Evolutionary conservation across 1,140 invertebrate species (phyloP).

Genomic region (Drosophila pachea): DNA sequence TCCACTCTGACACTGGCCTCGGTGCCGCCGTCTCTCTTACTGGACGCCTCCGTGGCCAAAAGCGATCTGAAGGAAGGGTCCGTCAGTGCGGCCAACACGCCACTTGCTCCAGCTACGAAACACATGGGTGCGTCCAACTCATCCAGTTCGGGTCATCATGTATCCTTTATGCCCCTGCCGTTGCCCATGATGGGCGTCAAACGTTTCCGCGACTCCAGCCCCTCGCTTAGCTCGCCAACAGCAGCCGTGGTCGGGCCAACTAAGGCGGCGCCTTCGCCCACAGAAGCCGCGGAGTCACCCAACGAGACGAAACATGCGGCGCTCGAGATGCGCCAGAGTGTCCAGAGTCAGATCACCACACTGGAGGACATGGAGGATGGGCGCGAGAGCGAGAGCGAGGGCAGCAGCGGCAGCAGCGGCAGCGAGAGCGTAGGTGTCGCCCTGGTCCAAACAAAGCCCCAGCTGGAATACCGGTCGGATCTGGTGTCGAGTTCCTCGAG

Average conservation of each 20-base stretch:
- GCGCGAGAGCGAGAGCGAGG: conserved; percentile 27
- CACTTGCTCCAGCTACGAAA: conserved; percentile 51
- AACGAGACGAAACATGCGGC: conserved; percentile 39
- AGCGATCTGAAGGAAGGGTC: conserved; percentile 29
- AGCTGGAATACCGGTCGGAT: conserved; percentile 53
- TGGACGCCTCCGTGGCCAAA: conserved; percentile 30
- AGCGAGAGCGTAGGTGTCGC: conserved; percentile 61
- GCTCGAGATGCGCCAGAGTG: conserved; percentile 68
- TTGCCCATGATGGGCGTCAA: conserved; percentile 48
- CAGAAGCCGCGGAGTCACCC: conserved; percentile 39
- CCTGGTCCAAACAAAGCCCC: conserved; percentile 55
- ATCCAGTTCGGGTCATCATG: conserved; percentile 57
- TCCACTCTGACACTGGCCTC: conserved; percentile 67
- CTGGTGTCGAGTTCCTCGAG: conserved; percentile 61
- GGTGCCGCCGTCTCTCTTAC: conserved; percentile 52
- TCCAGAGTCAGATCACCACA: conserved; percentile 73
- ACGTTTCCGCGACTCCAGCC: conserved; percentile 51
- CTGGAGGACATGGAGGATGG: conserved; percentile 69
- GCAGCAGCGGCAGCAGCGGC: conserved; percentile 46
- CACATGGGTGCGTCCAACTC: conserved; percentile 50
- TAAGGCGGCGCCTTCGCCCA: conserved; percentile 59
- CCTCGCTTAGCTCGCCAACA: conserved; percentile 55
- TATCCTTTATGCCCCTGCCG: conserved; percentile 64
- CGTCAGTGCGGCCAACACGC: conserved; percentile 62
- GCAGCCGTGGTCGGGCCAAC: conserved; percentile 29